Base-by-base conservation (phyloP, 2,113 vertebrate species). In the Syngnathus typhle region DNA sequence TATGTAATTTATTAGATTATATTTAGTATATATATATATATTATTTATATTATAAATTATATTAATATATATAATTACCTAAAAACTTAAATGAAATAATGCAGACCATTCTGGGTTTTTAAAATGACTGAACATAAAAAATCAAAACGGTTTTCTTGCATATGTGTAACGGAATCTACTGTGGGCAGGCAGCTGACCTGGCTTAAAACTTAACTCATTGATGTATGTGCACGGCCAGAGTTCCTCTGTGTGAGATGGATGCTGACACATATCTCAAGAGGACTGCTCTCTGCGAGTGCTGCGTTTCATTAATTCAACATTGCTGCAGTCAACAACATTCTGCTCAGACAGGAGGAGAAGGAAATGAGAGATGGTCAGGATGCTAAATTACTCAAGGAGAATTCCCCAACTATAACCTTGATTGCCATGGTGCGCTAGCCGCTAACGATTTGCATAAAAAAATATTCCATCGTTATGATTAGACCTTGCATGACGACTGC, bases 381-480 rank as follows among this genome's bases (percentile, higher is more conserved):
- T 13, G 49, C 21, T 64, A 60, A 64, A 74, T 80, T 66, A 47
- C 61, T 56, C n/a, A 47, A 63, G 67, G 65, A 68, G 61, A 80
- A 76, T 78, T 78, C 70, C 75, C 65, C 64, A 63, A 63, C 49
- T 71, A 41, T 71, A 36, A 39, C 64, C 36, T 65, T 75, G 76
- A 84, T 76, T 80, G 60, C 73, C 55, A 72, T 79, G 64, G 73
- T 37, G 47, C 55, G 54, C 77, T 76, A 70, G 73, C 79, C 69
- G 67, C 60, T 27, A 66, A 68, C 21, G 11, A 71, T 82, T 73
- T 79, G 64, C 77, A 84, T 79, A 64, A 74, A 75, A 67, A 79
- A 73, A 78, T 78, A 80, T 78, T 76, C 69, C 46, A 56, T 71
- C 78, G 75, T 75, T 75, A 73, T 46, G 68, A 21, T 1, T 49